Evolutionary conservation across 37 sponge, comb jelly and placozoan species (phyloP), one percentile per base, ranked within the genome.

Genomic region (Chondrilla cf. caribensis): DNA sequence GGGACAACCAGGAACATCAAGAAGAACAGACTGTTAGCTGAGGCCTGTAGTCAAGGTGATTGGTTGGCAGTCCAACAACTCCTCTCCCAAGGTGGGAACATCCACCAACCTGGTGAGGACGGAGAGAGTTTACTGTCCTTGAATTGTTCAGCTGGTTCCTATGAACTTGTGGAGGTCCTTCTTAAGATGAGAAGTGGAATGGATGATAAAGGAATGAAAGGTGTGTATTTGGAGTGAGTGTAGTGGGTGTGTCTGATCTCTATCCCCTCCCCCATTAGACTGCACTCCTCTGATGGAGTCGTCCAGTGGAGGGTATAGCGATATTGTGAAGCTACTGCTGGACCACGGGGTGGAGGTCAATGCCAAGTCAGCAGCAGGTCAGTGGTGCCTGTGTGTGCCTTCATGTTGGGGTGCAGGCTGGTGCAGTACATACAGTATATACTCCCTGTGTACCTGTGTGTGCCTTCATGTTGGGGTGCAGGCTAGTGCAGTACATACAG

Each of bases 131-230:
- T 93, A 58, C 88, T 93, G 0, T 89, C 90, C 14, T 79, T 93
- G 58, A 90, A 90, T 31, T 93, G 93, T 71, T 93, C 93, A 21
- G 93, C 93, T n/a, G 93, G 93, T 41, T 93, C 89, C 78, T 93
- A 85, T 38, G 93, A 93, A 38, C 83, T 93, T 40, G 93, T 90
- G 18, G 90, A 93, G 67, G 93, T 93, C 2, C 73, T 93, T 65
- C 85, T 93, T 22, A 77, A 84, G 32, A 93, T 93, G 93, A 83
- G 93, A 57, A 85, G 90, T 28, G 88, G 87, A 25, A 87, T 87
- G 54, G 90, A 93, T 29, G 93, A 89, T 38, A 62, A 83, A 81
- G 93, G 93, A 2, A 57, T 87, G 24, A 88, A 86, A 84, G 87
- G 90, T 86, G 25, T 58, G 79, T 26, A n/a, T 73, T 26, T 17